Conservation (phyloP, 1,140 invertebrate genomes). For the Heterodera carotae region DNA sequence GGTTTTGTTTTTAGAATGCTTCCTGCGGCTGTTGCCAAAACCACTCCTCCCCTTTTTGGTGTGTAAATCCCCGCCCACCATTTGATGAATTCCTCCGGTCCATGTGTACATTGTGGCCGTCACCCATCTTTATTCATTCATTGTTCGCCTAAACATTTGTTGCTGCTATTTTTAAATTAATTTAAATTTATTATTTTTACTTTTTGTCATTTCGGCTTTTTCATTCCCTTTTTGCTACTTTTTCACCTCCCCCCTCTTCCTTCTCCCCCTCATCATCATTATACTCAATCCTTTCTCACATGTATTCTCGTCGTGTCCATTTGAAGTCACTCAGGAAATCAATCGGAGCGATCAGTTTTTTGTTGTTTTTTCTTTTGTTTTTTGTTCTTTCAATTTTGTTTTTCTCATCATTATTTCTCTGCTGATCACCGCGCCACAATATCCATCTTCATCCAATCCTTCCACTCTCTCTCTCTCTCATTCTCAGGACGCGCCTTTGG, state of each 20-base stretch:
- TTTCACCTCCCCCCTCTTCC: too few relatives aligned
- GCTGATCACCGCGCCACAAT: not conserved
- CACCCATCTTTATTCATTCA: not conserved
- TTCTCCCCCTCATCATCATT: not conserved
- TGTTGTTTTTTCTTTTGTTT: not conserved
- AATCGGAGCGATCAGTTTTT: not conserved
- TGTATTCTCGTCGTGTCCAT: not conserved
- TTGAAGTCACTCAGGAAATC: not conserved
- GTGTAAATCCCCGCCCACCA: not conserved
- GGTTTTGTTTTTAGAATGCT: too few relatives aligned
- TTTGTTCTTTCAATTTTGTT: not conserved
- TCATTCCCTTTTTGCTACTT: too few relatives aligned
- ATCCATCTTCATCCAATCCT: too few relatives aligned
- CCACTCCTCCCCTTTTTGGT: not conserved
- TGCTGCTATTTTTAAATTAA: too few relatives aligned
- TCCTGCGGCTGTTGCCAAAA: too few relatives aligned
- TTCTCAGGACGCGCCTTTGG: not conserved
- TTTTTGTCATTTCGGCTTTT: too few relatives aligned
- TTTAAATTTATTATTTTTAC: too few relatives aligned
- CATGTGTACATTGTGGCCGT: slow-evolving; percentile 14
- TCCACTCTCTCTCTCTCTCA: too few relatives aligned
- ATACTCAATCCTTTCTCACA: too few relatives aligned
- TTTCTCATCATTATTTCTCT: not conserved
- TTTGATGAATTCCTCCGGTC: slow-evolving; percentile 16
- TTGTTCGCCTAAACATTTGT: not conserved